Percentiles rank a stretch among this genome's conserved stretches.
These are phyloP conservation scores for Scomberomorus guttatus DNA, from an alignment of 2,797 vertebrate species.

Conservation along the genomic window DNA sequence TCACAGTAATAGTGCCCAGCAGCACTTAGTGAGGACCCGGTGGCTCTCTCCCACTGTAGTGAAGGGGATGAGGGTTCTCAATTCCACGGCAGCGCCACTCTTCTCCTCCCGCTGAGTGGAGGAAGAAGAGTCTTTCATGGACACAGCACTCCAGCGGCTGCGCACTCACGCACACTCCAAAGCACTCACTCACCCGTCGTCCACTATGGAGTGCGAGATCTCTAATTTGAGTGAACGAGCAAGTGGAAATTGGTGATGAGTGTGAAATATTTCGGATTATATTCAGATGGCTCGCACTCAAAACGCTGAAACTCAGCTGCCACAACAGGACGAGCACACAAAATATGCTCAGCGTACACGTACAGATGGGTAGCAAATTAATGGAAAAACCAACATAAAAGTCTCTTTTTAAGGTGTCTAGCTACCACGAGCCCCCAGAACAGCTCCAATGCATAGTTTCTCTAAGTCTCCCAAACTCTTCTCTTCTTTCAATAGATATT, in stretches of 20 bases:
- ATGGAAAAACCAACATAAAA: background rate
- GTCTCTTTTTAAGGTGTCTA: background rate
- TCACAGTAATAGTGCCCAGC: conserved; percentile 82
- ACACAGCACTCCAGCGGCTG: conserved; percentile 77
- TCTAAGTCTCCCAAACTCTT: conserved; percentile 5
- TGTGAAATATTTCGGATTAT: conserved; percentile 79
- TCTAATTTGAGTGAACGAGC: conserved; percentile 74
- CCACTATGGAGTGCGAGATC: conserved; percentile 71
- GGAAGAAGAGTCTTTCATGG: conserved; percentile 82
- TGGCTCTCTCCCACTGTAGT: conserved; percentile 77
- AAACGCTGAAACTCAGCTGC: conserved; percentile 52
- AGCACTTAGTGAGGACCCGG: conserved; percentile 80
- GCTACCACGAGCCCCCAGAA: background rate
- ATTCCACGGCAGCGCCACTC: conserved; percentile 75
- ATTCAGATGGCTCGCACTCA: conserved; percentile 68
- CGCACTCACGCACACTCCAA: conserved; percentile 71
- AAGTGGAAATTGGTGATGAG: conserved; percentile 73
- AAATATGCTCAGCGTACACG: conserved; percentile 20
- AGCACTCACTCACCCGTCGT: conserved; percentile 72
- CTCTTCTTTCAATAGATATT: background rate
- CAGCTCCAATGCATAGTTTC: conserved; percentile 7
- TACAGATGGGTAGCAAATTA: conserved; percentile 21
- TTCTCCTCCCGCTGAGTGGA: conserved; percentile 67
- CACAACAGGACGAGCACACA: conserved; percentile 19
- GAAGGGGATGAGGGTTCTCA: conserved; percentile 80